These are phyloP conservation scores for Nerophis lumbriciformis DNA, from an alignment of 2,113 vertebrate species.

Conservation along the genomic window DNA sequence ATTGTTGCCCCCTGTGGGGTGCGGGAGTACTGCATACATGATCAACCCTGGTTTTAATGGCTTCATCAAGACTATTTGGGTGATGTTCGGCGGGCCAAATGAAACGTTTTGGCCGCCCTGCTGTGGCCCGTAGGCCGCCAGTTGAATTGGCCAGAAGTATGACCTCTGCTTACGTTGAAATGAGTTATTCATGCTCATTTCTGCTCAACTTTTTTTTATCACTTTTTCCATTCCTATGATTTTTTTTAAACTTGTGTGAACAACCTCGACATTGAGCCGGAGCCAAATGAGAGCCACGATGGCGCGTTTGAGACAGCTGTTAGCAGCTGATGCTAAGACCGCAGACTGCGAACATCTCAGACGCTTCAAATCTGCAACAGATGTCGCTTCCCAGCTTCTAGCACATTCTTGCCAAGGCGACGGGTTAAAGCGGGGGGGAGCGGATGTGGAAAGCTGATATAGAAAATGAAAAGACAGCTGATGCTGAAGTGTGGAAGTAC, in stretches of 20 bases:
- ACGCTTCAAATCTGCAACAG: slow-evolving; percentile 48
- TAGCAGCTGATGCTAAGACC: slow-evolving; percentile 16
- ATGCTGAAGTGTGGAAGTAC: background rate
- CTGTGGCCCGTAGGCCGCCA: too few species aligned
- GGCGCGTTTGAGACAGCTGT: slow-evolving; percentile 30
- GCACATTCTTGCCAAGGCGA: slow-evolving; percentile 36
- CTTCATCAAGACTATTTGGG: too few species aligned
- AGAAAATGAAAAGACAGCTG: background rate
- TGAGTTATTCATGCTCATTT: background rate
- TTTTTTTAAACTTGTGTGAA: too few species aligned
- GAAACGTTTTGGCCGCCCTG: too few species aligned
- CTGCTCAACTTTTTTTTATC: background rate
- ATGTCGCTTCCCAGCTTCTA: slow-evolving; percentile 31
- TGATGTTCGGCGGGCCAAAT: too few species aligned
- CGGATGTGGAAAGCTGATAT: background rate
- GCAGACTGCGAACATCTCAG: slow-evolving; percentile 32
- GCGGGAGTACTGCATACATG: too few species aligned
- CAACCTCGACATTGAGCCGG: too few species aligned
- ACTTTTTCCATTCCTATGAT: background rate
- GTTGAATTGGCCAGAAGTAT: too few species aligned
- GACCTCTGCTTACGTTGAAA: too few species aligned
- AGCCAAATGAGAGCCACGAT: background rate
- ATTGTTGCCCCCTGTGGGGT: too few species aligned
- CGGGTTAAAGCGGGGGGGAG: background rate
- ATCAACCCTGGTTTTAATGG: too few species aligned